A percentile compares a stretch with the other conserved stretches of the same genome.
phyloP scores from a whole-genome alignment of 2,797 vertebrate species.

The Hybognathus amarus region DNA sequence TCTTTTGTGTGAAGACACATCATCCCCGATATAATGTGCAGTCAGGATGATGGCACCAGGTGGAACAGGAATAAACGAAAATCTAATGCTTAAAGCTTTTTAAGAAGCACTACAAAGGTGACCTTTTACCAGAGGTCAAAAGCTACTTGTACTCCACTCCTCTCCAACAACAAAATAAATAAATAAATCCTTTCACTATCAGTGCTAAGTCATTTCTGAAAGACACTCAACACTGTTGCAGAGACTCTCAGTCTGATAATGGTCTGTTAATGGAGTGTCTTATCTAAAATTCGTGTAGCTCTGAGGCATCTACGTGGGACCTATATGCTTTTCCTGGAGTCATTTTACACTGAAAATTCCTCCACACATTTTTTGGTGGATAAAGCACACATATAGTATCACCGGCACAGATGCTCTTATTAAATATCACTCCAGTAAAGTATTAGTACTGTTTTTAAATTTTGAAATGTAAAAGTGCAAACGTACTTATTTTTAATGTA shows the following conservation, averaged over 20 bases:
- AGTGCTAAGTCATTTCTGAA: slow-evolving; percentile 59
- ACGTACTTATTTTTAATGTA: background rate
- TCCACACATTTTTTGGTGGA: slow-evolving; percentile 26
- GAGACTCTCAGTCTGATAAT: slow-evolving; percentile 70
- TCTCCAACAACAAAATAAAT: background rate
- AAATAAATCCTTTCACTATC: slow-evolving; percentile 54
- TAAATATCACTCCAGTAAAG: background rate
- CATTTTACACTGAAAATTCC: slow-evolving; percentile 51
- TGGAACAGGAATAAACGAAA: slow-evolving; percentile 16
- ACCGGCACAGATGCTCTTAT: background rate
- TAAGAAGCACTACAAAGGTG: background rate
- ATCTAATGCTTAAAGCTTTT: slow-evolving; percentile 33
- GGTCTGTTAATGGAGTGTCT: slow-evolving; percentile 72
- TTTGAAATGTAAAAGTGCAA: background rate
- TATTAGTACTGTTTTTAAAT: background rate
- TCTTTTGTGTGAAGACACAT: slow-evolving; percentile 30
- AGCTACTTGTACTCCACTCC: background rate
- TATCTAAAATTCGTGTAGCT: slow-evolving; percentile 74
- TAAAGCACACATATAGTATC: background rate
- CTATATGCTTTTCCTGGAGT: background rate
- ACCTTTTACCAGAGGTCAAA: slow-evolving; percentile 1
- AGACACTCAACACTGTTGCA: slow-evolving; percentile 62
- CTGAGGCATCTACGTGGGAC: slow-evolving; percentile 61
- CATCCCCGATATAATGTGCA: slow-evolving; percentile 18
- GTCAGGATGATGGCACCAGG: slow-evolving; percentile 30